Evolutionary conservation across 2,797 vertebrate species (phyloP), one percentile per base, ranked within the genome.

Genomic region (Anolis apletophallus): DNA sequence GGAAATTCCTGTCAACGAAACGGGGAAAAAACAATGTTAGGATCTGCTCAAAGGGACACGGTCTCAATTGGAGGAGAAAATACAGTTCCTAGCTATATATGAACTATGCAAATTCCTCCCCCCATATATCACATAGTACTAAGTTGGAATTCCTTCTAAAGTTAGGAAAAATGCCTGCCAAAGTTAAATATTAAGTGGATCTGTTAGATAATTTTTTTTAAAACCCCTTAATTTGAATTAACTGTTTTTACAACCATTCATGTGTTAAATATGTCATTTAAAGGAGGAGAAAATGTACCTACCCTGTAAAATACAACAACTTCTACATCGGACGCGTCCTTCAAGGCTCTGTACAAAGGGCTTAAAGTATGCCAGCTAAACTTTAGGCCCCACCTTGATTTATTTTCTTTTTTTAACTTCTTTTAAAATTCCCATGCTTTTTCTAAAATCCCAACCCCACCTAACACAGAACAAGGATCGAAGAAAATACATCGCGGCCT

Each of bases 341-440:
- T 89, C 89, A 91, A 92, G 86, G 88, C 92, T 95, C 93, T 93
- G 88, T 94, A 94, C 89, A 93, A 86, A 90, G 87, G 89, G 89
- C 91, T 93, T 95, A 95, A 94, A 93, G 89, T 94, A 90, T 92
- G 91, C 91, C 89, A 87, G 87, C 94, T 95, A 94, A 94, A 92
- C 86, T 94, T 94, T 92, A 94, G 95, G 94, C 92, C 79, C 46
- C 89, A 67, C 80, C 68, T 82, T 90, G 87, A n/a, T 91, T 85
- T 86, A 81, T 59, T 86, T 46, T 86, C 82, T 59, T 86, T 46
- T 16, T 78, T 85, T 68, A 67, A 52, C n/a, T 13, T 29, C 14
- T 59, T 82, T 77, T 34, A 77, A 78, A 71, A 69, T n/a, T 69
- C 54, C 75, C 52, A 46, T 72, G 86, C 55, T 83, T 40, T n/a